Evolutionary conservation across 2,113 vertebrate species (phyloP).

Genomic region (Australoheros scitulus): DNA sequence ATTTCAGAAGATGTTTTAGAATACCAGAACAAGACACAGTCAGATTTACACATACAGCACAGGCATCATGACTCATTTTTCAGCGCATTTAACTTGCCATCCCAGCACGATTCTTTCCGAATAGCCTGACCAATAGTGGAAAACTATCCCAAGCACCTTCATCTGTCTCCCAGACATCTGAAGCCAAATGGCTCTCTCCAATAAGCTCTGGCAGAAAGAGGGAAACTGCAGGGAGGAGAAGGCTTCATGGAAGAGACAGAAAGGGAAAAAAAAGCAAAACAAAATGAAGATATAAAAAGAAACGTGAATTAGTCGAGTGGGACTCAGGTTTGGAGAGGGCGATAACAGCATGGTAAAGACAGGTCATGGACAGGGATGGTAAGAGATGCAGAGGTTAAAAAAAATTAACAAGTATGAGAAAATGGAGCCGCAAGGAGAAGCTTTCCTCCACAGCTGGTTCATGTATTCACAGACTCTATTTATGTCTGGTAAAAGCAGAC

Average conservation of each 20-base stretch:
- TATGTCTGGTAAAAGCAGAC: conserved; percentile 41
- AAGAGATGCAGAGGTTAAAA: background rate
- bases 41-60: conserved; percentile 21
- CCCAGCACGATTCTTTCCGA: conserved; percentile 58
- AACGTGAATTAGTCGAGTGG: background rate
- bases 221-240: conserved; percentile 22
- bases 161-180: conserved; percentile 48
- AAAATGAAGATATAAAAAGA: conserved; percentile 33
- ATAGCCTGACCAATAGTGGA: conserved; percentile 54
- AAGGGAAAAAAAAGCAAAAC: background rate
- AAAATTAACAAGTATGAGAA: background rate
- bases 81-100: conserved; percentile 53
- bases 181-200: conserved; percentile 45
- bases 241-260: conserved; percentile 3
- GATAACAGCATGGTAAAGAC: background rate
- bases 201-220: conserved; percentile 15
- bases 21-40: conserved; percentile 26
- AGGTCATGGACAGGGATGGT: conserved; percentile 7
- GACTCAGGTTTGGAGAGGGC: conserved; percentile 28
- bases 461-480: conserved; percentile 28
- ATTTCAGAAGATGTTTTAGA: conserved; percentile 3
- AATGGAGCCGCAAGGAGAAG: background rate
- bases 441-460: conserved; percentile 52
- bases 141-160: conserved; percentile 51
- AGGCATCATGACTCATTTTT: conserved; percentile 59